Percentiles rank a stretch among this genome's conserved stretches.
Evolutionary conservation across 1,140 invertebrate species (phyloP).

Genomic region (Steinernema khuongi): DNA sequence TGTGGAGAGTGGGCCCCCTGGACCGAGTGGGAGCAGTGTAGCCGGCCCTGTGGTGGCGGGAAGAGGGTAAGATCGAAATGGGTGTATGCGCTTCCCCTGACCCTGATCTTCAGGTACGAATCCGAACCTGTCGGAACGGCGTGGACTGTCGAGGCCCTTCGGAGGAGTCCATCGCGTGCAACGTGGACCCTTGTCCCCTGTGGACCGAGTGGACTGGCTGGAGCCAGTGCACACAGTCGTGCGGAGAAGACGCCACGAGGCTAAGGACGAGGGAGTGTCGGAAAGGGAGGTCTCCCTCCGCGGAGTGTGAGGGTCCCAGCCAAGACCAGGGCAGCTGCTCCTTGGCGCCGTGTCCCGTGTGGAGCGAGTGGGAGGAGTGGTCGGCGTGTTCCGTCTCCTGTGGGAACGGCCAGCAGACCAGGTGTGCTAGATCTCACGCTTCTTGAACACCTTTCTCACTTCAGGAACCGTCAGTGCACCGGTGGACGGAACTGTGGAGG

Average conservation of each 20-base stretch:
- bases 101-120: neutral
- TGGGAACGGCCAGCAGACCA: slow-evolving; percentile 35
- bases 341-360: slow-evolving; percentile 21
- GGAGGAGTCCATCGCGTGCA: slow-evolving; percentile 33
- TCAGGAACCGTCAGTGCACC: slow-evolving; percentile 33
- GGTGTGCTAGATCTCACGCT: neutral
- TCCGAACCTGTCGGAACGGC: neutral
- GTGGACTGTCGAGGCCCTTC: neutral
- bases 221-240: slow-evolving; percentile 27
- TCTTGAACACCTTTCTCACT: neutral
- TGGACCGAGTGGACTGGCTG: slow-evolving; percentile 36
- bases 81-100: neutral
- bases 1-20: slow-evolving; percentile 75
- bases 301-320: slow-evolving; percentile 31
- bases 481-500: slow-evolving; percentile 24
- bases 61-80: slow-evolving; percentile 55
- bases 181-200: slow-evolving; percentile 32
- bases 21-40: slow-evolving; percentile 72
- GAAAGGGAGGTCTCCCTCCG: slow-evolving; percentile 21
- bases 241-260: slow-evolving; percentile 33
- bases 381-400: slow-evolving; percentile 28
- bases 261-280: slow-evolving; percentile 38
- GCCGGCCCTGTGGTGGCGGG: slow-evolving; percentile 69
- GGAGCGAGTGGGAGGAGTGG: slow-evolving; percentile 38
- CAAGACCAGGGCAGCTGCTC: slow-evolving; percentile 35